Conservation (phyloP, 2,888 invertebrate genomes). For the Holacanthella duospinosa region DNA sequence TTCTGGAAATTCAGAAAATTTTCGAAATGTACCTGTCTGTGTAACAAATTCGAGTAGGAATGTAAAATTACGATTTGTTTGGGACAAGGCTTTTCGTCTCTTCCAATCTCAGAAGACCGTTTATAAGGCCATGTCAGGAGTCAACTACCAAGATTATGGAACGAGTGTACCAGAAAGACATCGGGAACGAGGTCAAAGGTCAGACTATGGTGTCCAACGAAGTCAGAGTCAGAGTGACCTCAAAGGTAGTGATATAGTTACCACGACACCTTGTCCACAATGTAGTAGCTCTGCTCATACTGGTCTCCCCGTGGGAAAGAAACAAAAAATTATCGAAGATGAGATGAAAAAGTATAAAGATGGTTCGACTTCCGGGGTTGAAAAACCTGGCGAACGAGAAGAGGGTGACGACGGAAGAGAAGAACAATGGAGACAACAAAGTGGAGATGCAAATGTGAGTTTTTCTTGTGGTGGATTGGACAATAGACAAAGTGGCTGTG, state of each 20-base stretch:
- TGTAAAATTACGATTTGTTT: conserved; percentile 35
- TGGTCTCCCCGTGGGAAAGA: background rate
- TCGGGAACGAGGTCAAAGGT: conserved; percentile 3
- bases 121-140: conserved; percentile 35
- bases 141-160: conserved; percentile 36
- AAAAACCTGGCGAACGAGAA: conserved; percentile 27
- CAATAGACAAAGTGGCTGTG: background rate
- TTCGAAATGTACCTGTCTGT: conserved; percentile 31
- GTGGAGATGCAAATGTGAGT: background rate
- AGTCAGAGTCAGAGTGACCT: conserved; percentile 33
- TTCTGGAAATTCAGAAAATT: background rate
- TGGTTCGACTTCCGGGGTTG: conserved; percentile 37
- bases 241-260: no score
- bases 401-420: conserved; percentile 17
- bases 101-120: conserved; percentile 34
- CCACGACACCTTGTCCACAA: background rate
- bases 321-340: background rate
- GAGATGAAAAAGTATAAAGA: conserved; percentile 5
- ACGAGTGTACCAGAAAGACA: background rate
- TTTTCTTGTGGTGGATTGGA: background rate
- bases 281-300: background rate
- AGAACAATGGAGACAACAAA: conserved; percentile 12
- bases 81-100: conserved; percentile 37
- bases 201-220: background rate
- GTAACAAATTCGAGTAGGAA: conserved; percentile 34